These are phyloP conservation scores for Lepilemur ruficaudatus DNA, from an alignment of 2,797 vertebrate species.

Conservation along the genomic window DNA sequence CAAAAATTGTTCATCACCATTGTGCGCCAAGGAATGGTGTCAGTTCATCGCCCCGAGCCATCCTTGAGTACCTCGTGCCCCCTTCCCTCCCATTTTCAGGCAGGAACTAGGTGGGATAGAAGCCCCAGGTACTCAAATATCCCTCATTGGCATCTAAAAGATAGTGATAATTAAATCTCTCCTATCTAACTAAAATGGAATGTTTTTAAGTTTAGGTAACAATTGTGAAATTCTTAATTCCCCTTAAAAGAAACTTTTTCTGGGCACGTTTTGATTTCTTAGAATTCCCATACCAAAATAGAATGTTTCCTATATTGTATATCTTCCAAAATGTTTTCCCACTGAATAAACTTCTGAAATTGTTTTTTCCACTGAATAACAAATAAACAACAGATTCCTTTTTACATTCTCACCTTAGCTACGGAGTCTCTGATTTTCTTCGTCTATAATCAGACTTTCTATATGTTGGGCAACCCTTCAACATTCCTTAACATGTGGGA, in stretches of 20 bases:
- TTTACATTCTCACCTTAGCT: background rate
- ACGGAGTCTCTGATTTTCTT: background rate
- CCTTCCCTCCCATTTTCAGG: background rate
- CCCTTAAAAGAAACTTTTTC: background rate
- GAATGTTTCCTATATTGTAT: background rate
- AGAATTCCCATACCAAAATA: background rate
- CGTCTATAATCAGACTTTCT: background rate
- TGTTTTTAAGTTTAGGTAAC: background rate
- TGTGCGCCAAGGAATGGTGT: background rate
- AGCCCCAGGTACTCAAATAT: background rate
- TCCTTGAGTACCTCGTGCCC: rapidly evolving
- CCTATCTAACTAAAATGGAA: background rate
- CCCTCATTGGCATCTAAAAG: background rate
- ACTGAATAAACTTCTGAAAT: background rate
- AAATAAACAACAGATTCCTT: background rate
- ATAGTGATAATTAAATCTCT: background rate
- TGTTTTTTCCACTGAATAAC: background rate
- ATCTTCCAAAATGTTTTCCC: background rate
- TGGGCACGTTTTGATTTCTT: background rate
- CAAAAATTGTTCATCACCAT: background rate
- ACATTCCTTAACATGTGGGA: background rate
- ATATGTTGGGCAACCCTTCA: background rate
- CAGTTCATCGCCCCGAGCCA: background rate
- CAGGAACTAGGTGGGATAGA: background rate
- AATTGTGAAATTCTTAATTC: background rate